Conservation (phyloP, 2,888 invertebrate species). For the Polydrusus pterygomalis region DNA sequence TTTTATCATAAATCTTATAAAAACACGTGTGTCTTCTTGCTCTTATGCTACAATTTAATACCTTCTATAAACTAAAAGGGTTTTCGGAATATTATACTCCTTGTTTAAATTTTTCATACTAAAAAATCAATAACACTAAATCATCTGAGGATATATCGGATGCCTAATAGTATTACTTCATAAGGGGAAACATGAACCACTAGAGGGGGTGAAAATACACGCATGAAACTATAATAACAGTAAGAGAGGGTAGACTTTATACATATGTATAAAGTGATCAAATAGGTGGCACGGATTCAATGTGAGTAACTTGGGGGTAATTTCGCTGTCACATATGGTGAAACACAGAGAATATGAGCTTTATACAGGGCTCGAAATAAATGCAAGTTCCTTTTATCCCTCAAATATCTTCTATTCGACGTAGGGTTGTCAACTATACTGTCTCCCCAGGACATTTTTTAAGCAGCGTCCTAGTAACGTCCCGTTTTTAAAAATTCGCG, state of each 20-base stretch:
- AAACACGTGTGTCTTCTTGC: too few relatives aligned
- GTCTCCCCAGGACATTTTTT: too few relatives aligned
- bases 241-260: constrained; percentile 35
- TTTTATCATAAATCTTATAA: constrained; percentile 7
- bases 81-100: too few relatives aligned
- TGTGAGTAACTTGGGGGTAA: constrained; percentile 34
- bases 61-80: too few relatives aligned
- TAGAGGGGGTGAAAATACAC: constrained; percentile 52
- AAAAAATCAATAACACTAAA: constrained; percentile 32
- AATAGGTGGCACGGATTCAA: constrained; percentile 38
- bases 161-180: constrained; percentile 34
- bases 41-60: too few relatives aligned
- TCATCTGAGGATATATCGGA: constrained; percentile 3
- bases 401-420: too few relatives aligned
- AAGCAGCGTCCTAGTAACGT: too few relatives aligned
- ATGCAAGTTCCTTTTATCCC: neutral
- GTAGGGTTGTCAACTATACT: too few relatives aligned
- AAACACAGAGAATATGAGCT: constrained; percentile 16
- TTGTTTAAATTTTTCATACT: too few relatives aligned
- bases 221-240: constrained; percentile 25
- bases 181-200: constrained; percentile 39
- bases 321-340: constrained; percentile 35
- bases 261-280: constrained; percentile 49
- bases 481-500: too few relatives aligned
- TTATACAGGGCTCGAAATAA: constrained; percentile 6